Conservation (phyloP, 2,113 vertebrate species). For the Okapia johnstoni region DNA sequence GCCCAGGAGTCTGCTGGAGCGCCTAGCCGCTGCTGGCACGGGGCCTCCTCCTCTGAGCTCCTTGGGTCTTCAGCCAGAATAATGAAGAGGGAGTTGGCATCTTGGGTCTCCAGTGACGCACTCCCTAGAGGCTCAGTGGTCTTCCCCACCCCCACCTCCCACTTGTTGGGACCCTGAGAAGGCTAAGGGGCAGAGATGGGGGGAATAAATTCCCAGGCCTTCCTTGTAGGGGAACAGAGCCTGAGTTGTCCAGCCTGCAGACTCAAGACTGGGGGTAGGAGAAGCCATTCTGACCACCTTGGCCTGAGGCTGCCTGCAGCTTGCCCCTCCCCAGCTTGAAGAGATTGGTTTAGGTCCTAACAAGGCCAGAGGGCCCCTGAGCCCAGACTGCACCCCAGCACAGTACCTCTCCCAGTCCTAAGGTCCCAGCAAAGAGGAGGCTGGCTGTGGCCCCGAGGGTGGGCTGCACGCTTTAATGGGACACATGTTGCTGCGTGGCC, state of each 20-base stretch:
- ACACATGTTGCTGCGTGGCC: conserved; percentile 51
- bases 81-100: neutral
- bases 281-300: too few species aligned
- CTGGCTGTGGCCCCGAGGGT: neutral
- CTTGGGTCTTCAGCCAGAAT: neutral
- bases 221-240: neutral
- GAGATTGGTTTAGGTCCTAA: neutral
- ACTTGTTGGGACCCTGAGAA: neutral
- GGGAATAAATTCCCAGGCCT: neutral
- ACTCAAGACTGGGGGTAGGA: neutral
- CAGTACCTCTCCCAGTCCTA: fast-evolving
- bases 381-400: neutral
- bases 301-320: neutral
- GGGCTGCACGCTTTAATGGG: conserved; percentile 69
- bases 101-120: neutral
- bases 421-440: neutral
- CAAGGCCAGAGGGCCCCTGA: too few species aligned
- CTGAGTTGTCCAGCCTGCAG: neutral
- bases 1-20: fast-evolving
- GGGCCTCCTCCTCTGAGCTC: neutral
- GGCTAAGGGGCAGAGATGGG: neutral
- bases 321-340: neutral
- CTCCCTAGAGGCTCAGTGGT: too few species aligned
- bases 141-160: too few species aligned
- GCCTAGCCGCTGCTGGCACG: too few species aligned